Conservation (phyloP, 1,140 invertebrate genomes). For the Fopius arisanus region DNA sequence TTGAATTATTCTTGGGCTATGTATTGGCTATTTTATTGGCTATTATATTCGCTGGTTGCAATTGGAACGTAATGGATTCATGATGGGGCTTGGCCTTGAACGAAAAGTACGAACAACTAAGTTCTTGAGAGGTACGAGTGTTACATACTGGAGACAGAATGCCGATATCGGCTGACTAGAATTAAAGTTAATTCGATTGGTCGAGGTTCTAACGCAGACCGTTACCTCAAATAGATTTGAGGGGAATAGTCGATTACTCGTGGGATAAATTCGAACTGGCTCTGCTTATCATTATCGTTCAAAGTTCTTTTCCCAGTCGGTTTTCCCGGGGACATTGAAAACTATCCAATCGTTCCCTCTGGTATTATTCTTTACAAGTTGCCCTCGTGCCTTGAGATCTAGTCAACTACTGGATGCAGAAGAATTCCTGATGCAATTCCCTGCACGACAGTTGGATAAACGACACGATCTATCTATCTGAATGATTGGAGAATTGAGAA, state of each 20-base stretch:
- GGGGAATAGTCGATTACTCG: background rate
- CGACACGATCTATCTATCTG: too few species aligned
- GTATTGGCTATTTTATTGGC: too few species aligned
- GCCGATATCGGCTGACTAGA: constrained; percentile 37
- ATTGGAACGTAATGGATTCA: background rate
- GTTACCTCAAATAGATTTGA: background rate
- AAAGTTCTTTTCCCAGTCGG: background rate
- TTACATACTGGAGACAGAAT: constrained; percentile 25
- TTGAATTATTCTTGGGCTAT: too few species aligned
- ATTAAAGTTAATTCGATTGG: constrained; percentile 37
- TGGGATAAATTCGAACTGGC: background rate
- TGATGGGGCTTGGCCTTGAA: background rate
- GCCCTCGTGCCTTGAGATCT: background rate
- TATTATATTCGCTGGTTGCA: too few species aligned
- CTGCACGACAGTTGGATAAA: background rate
- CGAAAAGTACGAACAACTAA: constrained; percentile 1
- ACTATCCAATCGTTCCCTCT: background rate
- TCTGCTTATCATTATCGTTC: background rate
- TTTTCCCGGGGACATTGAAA: background rate
- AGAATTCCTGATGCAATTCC: background rate
- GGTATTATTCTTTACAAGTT: background rate
- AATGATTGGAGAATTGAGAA: too few species aligned
- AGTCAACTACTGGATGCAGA: background rate
- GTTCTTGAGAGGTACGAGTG: background rate
- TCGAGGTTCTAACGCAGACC: background rate